Evolutionary conservation across 2,888 invertebrate species (phyloP).

Genomic region (Piscicola geometra): DNA sequence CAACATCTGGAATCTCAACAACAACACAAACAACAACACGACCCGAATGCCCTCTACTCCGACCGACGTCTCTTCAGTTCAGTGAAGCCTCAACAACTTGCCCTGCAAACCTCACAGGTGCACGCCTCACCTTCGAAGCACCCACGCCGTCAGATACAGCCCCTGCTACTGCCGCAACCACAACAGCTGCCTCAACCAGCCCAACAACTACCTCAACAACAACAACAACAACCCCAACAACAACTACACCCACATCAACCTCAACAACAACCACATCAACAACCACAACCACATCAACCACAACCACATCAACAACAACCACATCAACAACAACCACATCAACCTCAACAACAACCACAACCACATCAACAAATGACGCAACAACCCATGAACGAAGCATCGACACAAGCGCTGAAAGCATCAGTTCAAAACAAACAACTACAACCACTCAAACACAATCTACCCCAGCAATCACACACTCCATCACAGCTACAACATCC

Average conservation of each 20-base stretch:
- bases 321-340: neutral
- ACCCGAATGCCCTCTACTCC: no score
- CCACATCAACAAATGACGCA: neutral
- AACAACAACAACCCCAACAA: constrained; percentile 12
- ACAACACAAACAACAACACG: neutral
- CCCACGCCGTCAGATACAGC: neutral
- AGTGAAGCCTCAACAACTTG: constrained; percentile 4
- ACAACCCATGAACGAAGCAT: neutral
- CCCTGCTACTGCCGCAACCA: no score
- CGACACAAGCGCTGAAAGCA: no score
- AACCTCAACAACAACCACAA: neutral
- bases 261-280: no score
- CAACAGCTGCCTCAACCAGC: neutral
- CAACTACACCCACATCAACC: no score
- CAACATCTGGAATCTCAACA: constrained; percentile 5
- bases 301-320: neutral
- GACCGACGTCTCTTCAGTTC: no score
- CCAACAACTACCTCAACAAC: neutral
- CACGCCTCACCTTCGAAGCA: neutral
- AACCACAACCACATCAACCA: neutral
- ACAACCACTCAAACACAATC: neutral
- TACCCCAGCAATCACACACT: neutral
- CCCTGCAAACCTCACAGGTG: neutral
- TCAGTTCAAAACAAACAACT: neutral
- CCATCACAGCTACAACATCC: neutral